Percentiles rank a stretch among this genome's conserved stretches.
Evolutionary conservation across 2,797 vertebrate genomes (phyloP).

Genomic region (Sebastes glaucus): DNA sequence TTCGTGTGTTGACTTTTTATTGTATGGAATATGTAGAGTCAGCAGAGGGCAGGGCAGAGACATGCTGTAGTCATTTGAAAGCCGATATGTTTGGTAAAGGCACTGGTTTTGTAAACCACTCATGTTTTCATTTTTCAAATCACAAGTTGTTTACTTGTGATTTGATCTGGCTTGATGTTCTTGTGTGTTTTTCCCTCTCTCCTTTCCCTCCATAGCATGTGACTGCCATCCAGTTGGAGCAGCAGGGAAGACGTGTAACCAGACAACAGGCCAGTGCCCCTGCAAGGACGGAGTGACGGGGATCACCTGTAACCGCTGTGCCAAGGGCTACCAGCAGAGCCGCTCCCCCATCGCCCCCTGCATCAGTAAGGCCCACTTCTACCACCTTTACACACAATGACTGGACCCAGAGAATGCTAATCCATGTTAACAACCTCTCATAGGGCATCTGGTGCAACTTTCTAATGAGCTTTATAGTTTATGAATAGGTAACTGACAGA

Average conservation of each 20-base stretch:
- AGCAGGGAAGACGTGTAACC: constrained; percentile 97
- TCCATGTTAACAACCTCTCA: neutral
- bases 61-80: constrained; percentile 33
- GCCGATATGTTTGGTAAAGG: constrained; percentile 20
- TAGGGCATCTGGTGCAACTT: neutral
- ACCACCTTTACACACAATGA: neutral
- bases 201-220: constrained; percentile 84
- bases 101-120: constrained; percentile 10
- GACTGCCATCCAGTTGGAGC: constrained; percentile 97
- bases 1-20: constrained; percentile 36
- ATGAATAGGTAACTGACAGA: neutral
- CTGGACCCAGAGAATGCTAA: neutral
- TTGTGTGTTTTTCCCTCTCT: neutral
- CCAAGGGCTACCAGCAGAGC: constrained; percentile 98
- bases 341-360: constrained; percentile 96
- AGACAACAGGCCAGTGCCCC: constrained; percentile 96
- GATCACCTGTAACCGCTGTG: constrained; percentile 97
- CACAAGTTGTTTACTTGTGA: constrained; percentile 22
- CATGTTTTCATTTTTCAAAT: constrained; percentile 10
- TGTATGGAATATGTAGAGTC: constrained; percentile 47
- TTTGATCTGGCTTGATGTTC: neutral
- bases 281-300: constrained; percentile 97
- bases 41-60: constrained; percentile 16
- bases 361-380: constrained; percentile 85
- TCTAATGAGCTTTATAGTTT: neutral